Conservation (phyloP, 1,140 invertebrate species). For the Rhyacophila brunnea region DNA sequence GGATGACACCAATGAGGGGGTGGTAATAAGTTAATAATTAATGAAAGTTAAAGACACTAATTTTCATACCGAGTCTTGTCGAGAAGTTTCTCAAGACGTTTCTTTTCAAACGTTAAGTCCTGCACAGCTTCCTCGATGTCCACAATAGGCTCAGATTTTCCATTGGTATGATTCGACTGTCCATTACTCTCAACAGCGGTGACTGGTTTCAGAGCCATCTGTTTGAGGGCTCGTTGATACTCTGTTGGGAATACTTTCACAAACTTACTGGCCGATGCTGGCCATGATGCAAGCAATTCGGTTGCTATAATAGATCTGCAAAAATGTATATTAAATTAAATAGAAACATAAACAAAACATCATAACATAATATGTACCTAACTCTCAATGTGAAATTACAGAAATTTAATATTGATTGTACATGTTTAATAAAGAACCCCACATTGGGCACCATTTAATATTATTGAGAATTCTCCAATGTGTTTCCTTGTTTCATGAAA, state of each 20-base stretch:
- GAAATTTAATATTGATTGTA: no score
- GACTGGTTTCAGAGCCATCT: conserved; percentile 62
- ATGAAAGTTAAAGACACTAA: neutral
- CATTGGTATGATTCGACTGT: conserved; percentile 36
- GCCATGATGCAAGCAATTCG: conserved; percentile 81
- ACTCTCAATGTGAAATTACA: no score
- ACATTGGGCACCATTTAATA: no score
- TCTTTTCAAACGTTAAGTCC: conserved; percentile 73
- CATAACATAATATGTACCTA: no score
- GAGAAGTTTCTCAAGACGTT: conserved; percentile 75
- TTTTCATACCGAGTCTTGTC: conserved; percentile 79
- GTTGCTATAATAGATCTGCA: conserved; percentile 75
- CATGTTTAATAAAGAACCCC: no score
- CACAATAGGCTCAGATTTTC: conserved; percentile 53
- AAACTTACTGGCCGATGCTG: conserved; percentile 74
- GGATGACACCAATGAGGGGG: no score
- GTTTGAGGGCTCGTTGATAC: conserved; percentile 87
- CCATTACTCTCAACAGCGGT: conserved; percentile 37
- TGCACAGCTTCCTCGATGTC: conserved; percentile 89
- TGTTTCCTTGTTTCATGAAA: no score
- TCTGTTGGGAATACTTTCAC: conserved; percentile 98
- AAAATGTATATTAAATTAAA: conserved; percentile 6
- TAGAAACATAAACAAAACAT: no score
- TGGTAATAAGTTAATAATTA: neutral
- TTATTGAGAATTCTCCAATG: no score